phyloP scores from a whole-genome alignment of 2,113 vertebrate species.

The Mus spicilegus region DNA sequence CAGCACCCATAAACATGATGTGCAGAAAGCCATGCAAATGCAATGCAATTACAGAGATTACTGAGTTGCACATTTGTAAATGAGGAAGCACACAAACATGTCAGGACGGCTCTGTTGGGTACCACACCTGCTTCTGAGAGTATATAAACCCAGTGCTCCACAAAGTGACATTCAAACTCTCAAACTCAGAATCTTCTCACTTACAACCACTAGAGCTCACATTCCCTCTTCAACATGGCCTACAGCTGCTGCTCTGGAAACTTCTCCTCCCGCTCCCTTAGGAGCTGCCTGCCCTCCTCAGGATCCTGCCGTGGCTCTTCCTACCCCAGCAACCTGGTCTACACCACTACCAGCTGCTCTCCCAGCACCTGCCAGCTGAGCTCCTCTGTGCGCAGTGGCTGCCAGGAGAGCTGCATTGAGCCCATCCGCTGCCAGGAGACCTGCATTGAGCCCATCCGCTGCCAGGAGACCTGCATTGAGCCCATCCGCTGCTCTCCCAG shows the following conservation, averaged over 20 bases:
- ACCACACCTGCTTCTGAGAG: background rate
- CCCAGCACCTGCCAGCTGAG: background rate
- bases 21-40: background rate
- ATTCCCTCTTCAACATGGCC: slow-evolving; percentile 30
- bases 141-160: background rate
- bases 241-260: slow-evolving; percentile 31
- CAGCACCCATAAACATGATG: slow-evolving; percentile 24
- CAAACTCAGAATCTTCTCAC: slow-evolving; percentile 2
- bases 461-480: background rate
- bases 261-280: slow-evolving; percentile 13
- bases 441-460: background rate
- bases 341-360: background rate
- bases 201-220: background rate
- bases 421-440: background rate
- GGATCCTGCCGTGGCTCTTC: background rate
- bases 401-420: background rate
- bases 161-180: background rate
- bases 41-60: slow-evolving; percentile 36
- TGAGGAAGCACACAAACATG: background rate
- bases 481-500: background rate
- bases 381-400: background rate
- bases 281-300: background rate
- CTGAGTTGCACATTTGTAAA: background rate
- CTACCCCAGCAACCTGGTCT: slow-evolving; percentile 51
- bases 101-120: background rate